These are phyloP conservation scores for Acyrthosiphon pisum DNA, from an alignment of 1,140 invertebrate genomes.

Conservation along the genomic window DNA sequence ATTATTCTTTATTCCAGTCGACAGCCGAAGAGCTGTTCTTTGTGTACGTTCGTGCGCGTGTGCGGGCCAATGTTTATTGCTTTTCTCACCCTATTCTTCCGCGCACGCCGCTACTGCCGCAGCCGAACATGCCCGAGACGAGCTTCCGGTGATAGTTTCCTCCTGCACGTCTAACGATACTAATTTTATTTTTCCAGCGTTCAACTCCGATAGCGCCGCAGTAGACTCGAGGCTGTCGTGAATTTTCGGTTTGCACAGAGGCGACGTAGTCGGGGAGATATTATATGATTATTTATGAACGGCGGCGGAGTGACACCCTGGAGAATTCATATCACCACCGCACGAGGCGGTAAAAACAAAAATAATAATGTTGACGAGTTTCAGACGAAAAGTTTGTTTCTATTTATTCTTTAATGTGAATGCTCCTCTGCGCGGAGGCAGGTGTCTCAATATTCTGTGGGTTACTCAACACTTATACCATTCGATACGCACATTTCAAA, in stretches of 20 bases:
- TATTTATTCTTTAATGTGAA: constrained; percentile 11
- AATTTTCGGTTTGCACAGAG: not conserved
- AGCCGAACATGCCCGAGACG: not conserved
- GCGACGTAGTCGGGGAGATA: not conserved
- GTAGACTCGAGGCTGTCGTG: not conserved
- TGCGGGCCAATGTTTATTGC: constrained; percentile 43
- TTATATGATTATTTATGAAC: constrained; percentile 28
- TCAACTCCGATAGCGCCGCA: not conserved
- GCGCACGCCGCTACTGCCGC: not conserved
- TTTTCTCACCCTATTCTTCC: constrained; percentile 40
- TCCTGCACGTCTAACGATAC: not conserved
- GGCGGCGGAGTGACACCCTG: not conserved
- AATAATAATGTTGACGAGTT: constrained; percentile 30
- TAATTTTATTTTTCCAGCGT: not conserved
- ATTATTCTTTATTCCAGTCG: constrained; percentile 52
- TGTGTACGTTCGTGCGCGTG: not conserved
- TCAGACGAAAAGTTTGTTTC: constrained; percentile 38
- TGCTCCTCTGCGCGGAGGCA: not conserved
- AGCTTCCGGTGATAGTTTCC: constrained; percentile 3
- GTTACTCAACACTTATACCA: constrained; percentile 20
- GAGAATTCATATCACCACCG: not conserved
- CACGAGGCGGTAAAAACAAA: not conserved
- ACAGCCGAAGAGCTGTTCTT: constrained; percentile 38
- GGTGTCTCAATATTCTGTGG: not conserved
- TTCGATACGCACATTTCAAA: not conserved